phyloP scores from a whole-genome alignment of 2,797 vertebrate genomes.

The Esox lucius region DNA sequence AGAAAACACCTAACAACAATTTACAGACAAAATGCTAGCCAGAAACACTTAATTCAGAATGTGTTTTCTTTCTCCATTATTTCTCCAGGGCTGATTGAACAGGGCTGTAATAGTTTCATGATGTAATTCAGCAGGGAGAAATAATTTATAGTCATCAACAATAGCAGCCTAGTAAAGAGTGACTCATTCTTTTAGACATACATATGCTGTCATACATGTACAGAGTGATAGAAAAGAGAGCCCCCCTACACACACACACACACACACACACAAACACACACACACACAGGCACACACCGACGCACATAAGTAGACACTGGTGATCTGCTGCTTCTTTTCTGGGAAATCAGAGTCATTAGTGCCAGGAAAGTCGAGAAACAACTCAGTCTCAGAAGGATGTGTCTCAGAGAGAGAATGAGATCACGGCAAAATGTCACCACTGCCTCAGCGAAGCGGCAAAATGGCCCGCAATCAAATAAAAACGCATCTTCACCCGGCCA shows the following conservation, averaged over 20 bases:
- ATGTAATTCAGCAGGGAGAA: slow-evolving; percentile 76
- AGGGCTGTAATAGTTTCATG: slow-evolving; percentile 65
- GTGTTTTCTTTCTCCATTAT: slow-evolving; percentile 54
- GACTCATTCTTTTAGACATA: slow-evolving; percentile 75
- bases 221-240: not conserved
- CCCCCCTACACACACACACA: not conserved
- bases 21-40: not conserved
- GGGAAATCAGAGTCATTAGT: slow-evolving; percentile 77
- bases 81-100: slow-evolving; percentile 61
- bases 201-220: slow-evolving; percentile 38
- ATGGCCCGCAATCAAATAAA: slow-evolving; percentile 70
- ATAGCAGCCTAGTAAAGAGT: slow-evolving; percentile 73
- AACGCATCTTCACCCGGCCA: slow-evolving; percentile 60
- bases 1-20: not conserved
- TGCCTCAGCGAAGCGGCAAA: slow-evolving; percentile 62
- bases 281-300: not conserved
- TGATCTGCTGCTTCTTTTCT: slow-evolving; percentile 60
- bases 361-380: slow-evolving; percentile 74
- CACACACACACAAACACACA: not conserved
- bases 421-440: slow-evolving; percentile 70
- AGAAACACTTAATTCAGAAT: slow-evolving; percentile 27
- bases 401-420: slow-evolving; percentile 71
- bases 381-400: slow-evolving; percentile 66
- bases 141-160: slow-evolving; percentile 60
- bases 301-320: not conserved